Base-by-base conservation (phyloP, 2,113 vertebrate genomes). In the Junco hyemalis region DNA sequence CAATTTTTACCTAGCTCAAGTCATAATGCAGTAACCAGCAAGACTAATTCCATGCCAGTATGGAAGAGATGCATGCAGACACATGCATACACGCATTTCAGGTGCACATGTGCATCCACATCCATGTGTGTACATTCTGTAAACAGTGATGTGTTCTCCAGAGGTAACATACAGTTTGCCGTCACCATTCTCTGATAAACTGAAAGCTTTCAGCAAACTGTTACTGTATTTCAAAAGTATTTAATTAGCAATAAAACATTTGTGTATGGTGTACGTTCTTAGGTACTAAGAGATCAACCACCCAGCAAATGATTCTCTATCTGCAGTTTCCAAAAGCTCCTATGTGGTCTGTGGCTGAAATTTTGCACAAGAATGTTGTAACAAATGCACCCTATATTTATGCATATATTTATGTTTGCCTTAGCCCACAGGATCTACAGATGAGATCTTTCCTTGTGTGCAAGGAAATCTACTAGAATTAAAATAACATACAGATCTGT, bases 41-140 rank as follows among this genome's bases (percentile, higher is more conserved):
- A 61, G 26, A 60, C 40, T 61, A 35, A 40, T 61, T 40, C 77
- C 7, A 17, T 26, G 29, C 48, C 35, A 31, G 19, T 8, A 7
- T 22, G 54, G 84, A 71, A 70, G 50, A 68, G 53, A 66, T 38
- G 69, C n/a, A 45, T 38, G 74, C 47, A 70, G 56, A 35, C 7
- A 5, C 8, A 8, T 0, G 5, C 10, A 25, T 10, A 5, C 19
- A 10, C 15, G 42, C 29, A 12, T 48, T 72, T 42, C 14, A 3
- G 40, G 6, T 9, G 48, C 47, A 14, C 2, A 5, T 42, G 9
- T 22, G 24, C 16, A 44, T 9, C 20, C 22, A 10, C 8, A 8
- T 11, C 4, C 4, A 5, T 12, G 42, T 45, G 57, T 20, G 9
- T 36, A 53, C 44, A 9, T 68, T 50, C 53, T 80, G n/a, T 56